These are phyloP conservation scores for Coracias cyanogaster DNA, from an alignment of 2,797 vertebrate genomes.

Conservation along the genomic window DNA sequence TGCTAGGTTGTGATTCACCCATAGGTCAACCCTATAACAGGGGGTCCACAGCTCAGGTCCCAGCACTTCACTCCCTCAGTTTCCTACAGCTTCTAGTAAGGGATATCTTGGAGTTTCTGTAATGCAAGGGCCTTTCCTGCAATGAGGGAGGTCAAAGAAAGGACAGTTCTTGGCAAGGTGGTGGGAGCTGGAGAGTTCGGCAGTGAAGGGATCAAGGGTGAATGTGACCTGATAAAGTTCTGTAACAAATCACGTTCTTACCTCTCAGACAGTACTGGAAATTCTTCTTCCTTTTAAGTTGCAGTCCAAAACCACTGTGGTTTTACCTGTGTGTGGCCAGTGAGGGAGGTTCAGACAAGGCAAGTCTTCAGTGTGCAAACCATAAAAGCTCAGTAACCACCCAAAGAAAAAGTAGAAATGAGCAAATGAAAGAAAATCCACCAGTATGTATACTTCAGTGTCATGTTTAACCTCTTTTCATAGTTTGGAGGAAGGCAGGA, in stretches of 20 bases:
- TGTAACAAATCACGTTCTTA: not conserved
- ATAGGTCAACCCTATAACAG: too few species aligned
- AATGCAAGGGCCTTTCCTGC: not conserved
- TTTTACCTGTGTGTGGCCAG: not conserved
- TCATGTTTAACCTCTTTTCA: not conserved
- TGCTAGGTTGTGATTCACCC: too few species aligned
- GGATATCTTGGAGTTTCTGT: not conserved
- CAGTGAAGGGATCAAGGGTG: not conserved
- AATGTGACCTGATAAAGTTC: not conserved
- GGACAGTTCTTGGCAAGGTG: not conserved
- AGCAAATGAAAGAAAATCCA: conserved; percentile 7
- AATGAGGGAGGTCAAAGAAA: not conserved
- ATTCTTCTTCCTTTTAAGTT: not conserved
- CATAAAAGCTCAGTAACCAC: not conserved
- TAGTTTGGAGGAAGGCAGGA: not conserved
- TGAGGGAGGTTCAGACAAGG: not conserved
- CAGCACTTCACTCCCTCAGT: not conserved
- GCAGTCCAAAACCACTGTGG: not conserved
- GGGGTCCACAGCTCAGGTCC: too few species aligned
- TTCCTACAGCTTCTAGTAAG: not conserved
- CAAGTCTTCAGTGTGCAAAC: not conserved
- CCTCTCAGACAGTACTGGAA: not conserved
- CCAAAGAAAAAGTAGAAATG: not conserved
- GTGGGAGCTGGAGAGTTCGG: not conserved
- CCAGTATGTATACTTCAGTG: not conserved